Evolutionary conservation across 2,888 invertebrate genomes (phyloP), one percentile per base, ranked within the genome.

Genomic region (Gandaritis pyraliata): DNA sequence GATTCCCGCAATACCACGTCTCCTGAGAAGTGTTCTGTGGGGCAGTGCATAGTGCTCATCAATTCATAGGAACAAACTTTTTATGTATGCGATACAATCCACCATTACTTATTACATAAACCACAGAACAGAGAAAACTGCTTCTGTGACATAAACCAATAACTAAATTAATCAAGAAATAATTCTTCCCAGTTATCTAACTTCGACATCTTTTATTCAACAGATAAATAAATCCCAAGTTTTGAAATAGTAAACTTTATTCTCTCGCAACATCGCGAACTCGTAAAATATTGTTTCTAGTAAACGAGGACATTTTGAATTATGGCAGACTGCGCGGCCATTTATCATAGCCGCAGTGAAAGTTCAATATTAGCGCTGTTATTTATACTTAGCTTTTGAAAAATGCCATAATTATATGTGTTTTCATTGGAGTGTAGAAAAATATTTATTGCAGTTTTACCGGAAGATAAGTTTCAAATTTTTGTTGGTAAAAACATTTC

Each of bases 331-430:
- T 60, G 61, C 54, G 58, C 54, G 57, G 60, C 60, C 12, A 68
- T 70, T 68, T 68, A 70, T 70, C 70, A 70, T 60, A 48, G 47
- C 65, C 67, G 50, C 54, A 67, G 71, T 66, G 71, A 69, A 71
- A 71, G 71, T 71, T 71, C 70, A 67, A 68, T 71, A 71, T 69
- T 71, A 69, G 68, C 67, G 48, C 56, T 49, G 52, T 69, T 71
- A 69, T 71, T 71, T 69, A 71, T 64, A n/a, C n/a, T n/a, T n/a
- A 56, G 66, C 53, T 47, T 65, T 64, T 57, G 53, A 55, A 64
- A 59, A 64, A 61, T 62, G 67, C 66, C 64, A 68, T 71, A 69
- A 69, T 69, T 64, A 66, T 61, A 43, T 57, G 54, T 38, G 38
- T 12, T 36, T 52, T n/a, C 30, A 53, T 54, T 51, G 49, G 30